A percentile compares a stretch with the other conserved stretches of the same genome.
Conservation (phyloP, 2,797 vertebrate species). For the Notoglanidium macrostoma region DNA sequence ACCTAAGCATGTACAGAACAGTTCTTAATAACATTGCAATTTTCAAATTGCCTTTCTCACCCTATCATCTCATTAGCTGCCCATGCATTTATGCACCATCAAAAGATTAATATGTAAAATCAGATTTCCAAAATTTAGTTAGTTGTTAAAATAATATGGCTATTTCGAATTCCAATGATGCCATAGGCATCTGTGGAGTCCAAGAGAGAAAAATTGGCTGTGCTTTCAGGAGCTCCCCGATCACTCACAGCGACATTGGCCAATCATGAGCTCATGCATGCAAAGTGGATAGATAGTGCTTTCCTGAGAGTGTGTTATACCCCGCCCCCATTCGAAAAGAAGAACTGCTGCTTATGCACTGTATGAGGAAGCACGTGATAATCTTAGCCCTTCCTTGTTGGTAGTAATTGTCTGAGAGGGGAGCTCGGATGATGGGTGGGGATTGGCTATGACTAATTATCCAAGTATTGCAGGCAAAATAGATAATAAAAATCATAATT, state of each 20-base stretch:
- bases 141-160: too few relatives aligned
- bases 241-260: not conserved
- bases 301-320: not conserved
- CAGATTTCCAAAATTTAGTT: too few relatives aligned
- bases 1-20: too few relatives aligned
- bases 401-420: not conserved
- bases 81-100: too few relatives aligned
- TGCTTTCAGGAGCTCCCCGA: not conserved
- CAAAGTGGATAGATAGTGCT: not conserved
- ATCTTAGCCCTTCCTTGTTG: not conserved
- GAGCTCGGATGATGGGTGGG: not conserved
- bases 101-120: too few relatives aligned
- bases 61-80: too few relatives aligned
- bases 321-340: not conserved
- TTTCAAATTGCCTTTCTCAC: too few relatives aligned
- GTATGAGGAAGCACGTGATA: not conserved
- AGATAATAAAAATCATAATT: not conserved
- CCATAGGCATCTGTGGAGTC: too few relatives aligned
- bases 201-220: not conserved
- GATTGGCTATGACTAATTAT: not conserved
- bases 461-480: not conserved
- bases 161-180: too few relatives aligned
- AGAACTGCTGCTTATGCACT: not conserved
- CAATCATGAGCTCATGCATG: not conserved
- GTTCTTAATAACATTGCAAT: too few relatives aligned